Percentiles rank a stretch among this genome's conserved stretches.
Conservation (phyloP, 2,113 vertebrate species). For the Myodes glareolus region DNA sequence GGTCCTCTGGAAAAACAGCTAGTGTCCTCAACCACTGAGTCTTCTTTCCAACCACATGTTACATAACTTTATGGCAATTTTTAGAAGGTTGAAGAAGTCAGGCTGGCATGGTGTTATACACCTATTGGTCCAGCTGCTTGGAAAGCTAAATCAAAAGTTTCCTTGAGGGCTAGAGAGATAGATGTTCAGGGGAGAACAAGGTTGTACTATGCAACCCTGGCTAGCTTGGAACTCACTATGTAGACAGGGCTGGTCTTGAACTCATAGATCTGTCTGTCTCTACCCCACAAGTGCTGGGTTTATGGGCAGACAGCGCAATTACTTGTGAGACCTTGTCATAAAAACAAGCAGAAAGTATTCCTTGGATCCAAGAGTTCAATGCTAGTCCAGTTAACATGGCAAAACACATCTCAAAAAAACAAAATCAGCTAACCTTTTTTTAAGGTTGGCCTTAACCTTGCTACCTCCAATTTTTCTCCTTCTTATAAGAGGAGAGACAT, state of each 20-base stretch:
- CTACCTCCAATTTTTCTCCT: neutral
- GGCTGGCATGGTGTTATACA: too few species aligned
- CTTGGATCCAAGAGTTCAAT: neutral
- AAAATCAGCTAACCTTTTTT: neutral
- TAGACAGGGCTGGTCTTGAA: neutral
- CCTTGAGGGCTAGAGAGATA: neutral
- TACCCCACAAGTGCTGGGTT: neutral
- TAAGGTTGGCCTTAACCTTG: neutral
- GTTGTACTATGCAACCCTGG: neutral
- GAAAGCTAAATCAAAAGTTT: neutral
- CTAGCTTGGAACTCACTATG: neutral
- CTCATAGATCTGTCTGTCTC: neutral
- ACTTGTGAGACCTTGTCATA: neutral
- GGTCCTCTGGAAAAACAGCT: neutral
- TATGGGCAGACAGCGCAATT: neutral
- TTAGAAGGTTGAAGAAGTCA: neutral
- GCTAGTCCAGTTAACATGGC: neutral
- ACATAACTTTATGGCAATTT: neutral
- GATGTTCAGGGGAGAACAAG: neutral
- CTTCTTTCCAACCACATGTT: neutral
- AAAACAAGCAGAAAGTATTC: neutral
- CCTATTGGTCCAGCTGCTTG: neutral
- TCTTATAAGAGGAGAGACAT: neutral
- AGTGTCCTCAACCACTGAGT: neutral
- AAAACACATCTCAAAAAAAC: neutral